Percentiles rank a stretch among this genome's conserved stretches.
phyloP scores from a whole-genome alignment of 2,113 vertebrate genomes.

The Madoqua kirkii region DNA sequence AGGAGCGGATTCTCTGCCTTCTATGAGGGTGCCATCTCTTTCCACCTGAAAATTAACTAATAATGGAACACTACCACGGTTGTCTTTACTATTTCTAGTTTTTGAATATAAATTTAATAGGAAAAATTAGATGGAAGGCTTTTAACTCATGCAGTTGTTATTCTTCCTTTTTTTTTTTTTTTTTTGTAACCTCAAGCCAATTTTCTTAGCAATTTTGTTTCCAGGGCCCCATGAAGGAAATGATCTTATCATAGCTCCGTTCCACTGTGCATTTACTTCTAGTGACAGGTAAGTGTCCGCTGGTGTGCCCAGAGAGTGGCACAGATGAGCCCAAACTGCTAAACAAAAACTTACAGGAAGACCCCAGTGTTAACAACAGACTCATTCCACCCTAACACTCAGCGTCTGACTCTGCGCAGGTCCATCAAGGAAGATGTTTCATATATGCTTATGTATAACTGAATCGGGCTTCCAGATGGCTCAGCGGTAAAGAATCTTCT shows the following conservation, averaged over 20 bases:
- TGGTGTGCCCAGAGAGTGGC: accelerated
- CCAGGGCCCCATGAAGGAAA: background rate
- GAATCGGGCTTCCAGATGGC: background rate
- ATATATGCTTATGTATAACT: background rate
- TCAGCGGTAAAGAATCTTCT: background rate
- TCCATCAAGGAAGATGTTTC: no score
- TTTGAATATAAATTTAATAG: background rate
- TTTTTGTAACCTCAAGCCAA: background rate
- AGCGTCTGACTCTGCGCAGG: background rate
- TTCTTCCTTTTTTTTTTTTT: background rate
- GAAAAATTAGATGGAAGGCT: background rate
- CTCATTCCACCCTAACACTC: background rate
- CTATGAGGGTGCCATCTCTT: background rate
- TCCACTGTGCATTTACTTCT: background rate
- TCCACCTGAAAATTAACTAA: background rate
- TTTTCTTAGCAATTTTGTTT: background rate
- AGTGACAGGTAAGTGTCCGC: background rate
- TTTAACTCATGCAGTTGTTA: background rate
- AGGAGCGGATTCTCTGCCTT: background rate
- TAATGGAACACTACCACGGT: background rate
- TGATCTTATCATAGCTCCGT: background rate
- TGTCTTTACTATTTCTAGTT: background rate
- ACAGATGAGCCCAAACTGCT: no score
- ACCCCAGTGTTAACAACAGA: background rate
- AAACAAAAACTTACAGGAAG: background rate